phyloP scores from a whole-genome alignment of 2,797 vertebrate species.

The Synanceia verrucosa region DNA sequence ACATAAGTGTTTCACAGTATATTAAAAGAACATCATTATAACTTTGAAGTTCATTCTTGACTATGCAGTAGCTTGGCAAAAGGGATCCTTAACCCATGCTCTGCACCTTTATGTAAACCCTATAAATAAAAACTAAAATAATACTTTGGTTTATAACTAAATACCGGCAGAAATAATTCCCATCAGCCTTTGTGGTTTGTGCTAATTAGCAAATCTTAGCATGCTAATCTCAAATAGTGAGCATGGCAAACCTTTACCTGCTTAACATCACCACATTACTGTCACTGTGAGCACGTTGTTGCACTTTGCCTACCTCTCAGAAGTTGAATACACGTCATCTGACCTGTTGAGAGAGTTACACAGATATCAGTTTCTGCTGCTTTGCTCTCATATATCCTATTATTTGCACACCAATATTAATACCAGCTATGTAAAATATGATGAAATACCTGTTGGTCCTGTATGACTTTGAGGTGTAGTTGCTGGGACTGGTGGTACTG shows the following conservation, averaged over 20 bases:
- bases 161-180: neutral
- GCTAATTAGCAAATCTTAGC: neutral
- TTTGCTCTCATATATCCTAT: neutral
- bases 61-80: neutral
- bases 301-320: constrained; percentile 82
- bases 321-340: constrained; percentile 57
- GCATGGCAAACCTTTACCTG: neutral
- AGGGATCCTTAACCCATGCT: neutral
- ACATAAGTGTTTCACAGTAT: neutral
- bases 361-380: constrained; percentile 22
- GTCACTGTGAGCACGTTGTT: neutral
- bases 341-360: constrained; percentile 47
- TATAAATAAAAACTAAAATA: neutral
- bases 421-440: neutral
- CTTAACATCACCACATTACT: neutral
- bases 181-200: neutral
- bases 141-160: neutral
- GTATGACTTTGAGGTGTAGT: constrained; percentile 71
- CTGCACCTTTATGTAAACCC: neutral
- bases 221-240: neutral
- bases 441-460: constrained; percentile 76
- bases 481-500: constrained; percentile 68
- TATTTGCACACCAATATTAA: neutral
- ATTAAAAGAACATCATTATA: neutral
- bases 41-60: neutral